A percentile compares a stretch with the other conserved stretches of the same genome.
Evolutionary conservation across 1,140 invertebrate genomes (phyloP).

Genomic region (Drosophila nannoptera): DNA sequence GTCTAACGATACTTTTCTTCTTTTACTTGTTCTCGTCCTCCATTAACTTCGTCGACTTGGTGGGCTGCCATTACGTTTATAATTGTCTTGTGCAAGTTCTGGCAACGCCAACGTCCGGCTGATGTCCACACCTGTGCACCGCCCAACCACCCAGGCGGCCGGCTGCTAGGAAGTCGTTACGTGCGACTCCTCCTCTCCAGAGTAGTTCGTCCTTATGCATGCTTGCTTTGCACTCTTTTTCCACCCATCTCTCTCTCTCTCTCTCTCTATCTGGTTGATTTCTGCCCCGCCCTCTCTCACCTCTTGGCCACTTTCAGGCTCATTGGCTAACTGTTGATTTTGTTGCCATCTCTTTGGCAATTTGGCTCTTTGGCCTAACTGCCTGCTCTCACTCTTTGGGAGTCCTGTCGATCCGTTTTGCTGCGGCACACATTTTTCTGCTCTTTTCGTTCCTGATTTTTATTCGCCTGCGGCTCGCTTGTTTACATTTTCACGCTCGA

Average conservation of each 20-base stretch:
- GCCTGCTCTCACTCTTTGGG: constrained; percentile 8
- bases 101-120: constrained; percentile 28
- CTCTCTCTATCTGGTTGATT: not conserved
- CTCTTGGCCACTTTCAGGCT: constrained; percentile 62
- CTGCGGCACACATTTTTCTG: constrained; percentile 69
- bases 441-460: constrained; percentile 11
- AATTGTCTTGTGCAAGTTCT: constrained; percentile 76
- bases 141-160: constrained; percentile 14
- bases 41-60: constrained; percentile 23
- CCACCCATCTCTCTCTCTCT: not conserved
- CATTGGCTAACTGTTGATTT: constrained; percentile 77
- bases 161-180: constrained; percentile 45
- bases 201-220: not conserved
- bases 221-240: not conserved
- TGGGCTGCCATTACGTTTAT: constrained; percentile 73
- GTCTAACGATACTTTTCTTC: constrained; percentile 64
- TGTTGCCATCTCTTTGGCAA: constrained; percentile 33
- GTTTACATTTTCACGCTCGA: constrained; percentile 76
- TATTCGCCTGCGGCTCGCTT: constrained; percentile 41
- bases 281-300: not conserved
- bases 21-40: constrained; percentile 3
- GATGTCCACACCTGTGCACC: constrained; percentile 32
- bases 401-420: constrained; percentile 37
- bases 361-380: not conserved
- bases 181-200: not conserved